Percentiles rank a stretch among this genome's conserved stretches.
These are phyloP conservation scores for Bembecia ichneumoniformis DNA, from an alignment of 2,888 invertebrate species.

Conservation along the genomic window DNA sequence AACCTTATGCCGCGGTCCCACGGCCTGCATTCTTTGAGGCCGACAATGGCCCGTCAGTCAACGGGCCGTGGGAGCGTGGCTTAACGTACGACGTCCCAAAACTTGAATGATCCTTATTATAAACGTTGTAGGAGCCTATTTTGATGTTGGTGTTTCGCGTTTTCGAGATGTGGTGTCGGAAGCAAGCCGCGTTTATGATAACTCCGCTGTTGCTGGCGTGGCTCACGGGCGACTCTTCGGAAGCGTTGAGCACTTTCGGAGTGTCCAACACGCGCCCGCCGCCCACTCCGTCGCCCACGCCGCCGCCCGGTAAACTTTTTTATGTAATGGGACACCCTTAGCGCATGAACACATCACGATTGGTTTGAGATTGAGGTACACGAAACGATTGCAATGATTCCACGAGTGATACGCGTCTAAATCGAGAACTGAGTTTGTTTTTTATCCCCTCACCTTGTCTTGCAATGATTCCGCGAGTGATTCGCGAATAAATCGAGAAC, in stretches of 20 bases:
- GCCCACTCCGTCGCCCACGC: conserved; percentile 66
- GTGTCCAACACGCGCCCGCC: conserved; percentile 75
- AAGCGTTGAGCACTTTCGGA: conserved; percentile 79
- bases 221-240: conserved; percentile 59
- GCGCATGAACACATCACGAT: background rate
- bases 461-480: no score
- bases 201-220: conserved; percentile 43
- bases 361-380: background rate
- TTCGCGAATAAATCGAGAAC: no score
- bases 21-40: no score
- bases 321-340: conserved; percentile 45
- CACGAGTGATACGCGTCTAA: no score
- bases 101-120: no score
- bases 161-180: conserved; percentile 48
- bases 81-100: no score
- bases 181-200: conserved; percentile 41
- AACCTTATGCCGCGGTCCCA: no score
- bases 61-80: no score
- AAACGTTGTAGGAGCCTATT: background rate
- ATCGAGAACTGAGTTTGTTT: no score
- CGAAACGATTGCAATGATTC: no score
- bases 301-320: conserved; percentile 71
- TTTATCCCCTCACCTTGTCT: no score
- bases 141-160: conserved; percentile 21
- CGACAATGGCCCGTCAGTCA: no score